Evolutionary conservation across 2,113 vertebrate genomes (phyloP), one percentile per base, ranked within the genome.

Genomic region (Chauna torquata): DNA sequence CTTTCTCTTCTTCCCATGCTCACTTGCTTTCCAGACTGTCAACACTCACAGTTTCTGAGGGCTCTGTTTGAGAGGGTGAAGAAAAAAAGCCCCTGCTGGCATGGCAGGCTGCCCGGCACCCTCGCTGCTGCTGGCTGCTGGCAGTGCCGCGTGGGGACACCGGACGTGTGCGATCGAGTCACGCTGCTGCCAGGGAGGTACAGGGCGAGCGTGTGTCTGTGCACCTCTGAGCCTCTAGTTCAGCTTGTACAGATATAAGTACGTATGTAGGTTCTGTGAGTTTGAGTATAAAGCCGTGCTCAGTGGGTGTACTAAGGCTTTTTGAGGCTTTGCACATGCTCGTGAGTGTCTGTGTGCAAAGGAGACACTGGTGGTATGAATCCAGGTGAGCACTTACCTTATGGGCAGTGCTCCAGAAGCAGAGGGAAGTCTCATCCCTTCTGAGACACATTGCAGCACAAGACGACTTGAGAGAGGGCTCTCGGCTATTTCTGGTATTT

Each of bases 131-230:
- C 40, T 40, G n/a, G 54, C 25, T 30, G 3, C 16, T 12, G 50
- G 28, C 28, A 34, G 8, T 0, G 18, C 6, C 38, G 9, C 38
- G 58, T 3, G n/a, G 30, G 25, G 25, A n/a, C 3, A 0, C 27
- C 82, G 9, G 44, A 10, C 20, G 13, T 6, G 25, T 19, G 66
- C 9, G 6, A 66, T 79, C 32, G 64, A 61, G n/a, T 76, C 45
- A 16, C 28, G 1, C 65, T 36, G 70, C 52, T 58, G 77, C 62
- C 27, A 3, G 11, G 49, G 59, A 52, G n/a, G 24, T 28, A 3
- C 52, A 14, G 34, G 34, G 47, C 22, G 22, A 24, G 7, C 5
- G 9, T 12, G 14, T 70, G 32, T 44, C 44, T 76, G 34, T 57
- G 44, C 24, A 8, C 47, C 54, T 16, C 28, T 50, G 28, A 61